Evolutionary conservation across 1,140 invertebrate species (phyloP).

Genomic region (Melitaea cinxia): DNA sequence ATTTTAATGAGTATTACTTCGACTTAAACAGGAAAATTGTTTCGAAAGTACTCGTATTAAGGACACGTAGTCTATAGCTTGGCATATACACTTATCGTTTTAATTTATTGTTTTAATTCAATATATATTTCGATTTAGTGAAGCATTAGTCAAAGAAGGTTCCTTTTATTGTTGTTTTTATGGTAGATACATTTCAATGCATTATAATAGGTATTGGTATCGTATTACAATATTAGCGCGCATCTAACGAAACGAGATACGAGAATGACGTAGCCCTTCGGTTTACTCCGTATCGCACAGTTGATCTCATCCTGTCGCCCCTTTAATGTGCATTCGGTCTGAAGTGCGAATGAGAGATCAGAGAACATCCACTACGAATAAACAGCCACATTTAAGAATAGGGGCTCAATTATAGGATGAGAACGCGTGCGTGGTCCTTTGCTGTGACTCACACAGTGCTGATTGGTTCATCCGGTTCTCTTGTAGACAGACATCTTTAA

Average conservation of each 20-base stretch:
- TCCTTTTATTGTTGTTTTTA: not conserved
- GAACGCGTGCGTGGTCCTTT: slow-evolving; percentile 42
- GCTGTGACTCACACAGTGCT: slow-evolving; percentile 62
- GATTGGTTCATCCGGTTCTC: slow-evolving; percentile 74
- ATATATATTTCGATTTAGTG: not conserved
- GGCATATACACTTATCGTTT: not conserved
- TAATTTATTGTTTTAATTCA: not conserved
- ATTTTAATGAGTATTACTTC: not conserved
- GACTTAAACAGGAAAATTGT: not conserved
- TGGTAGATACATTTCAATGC: not conserved
- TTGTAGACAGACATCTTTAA: slow-evolving; percentile 54
- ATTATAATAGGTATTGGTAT: slow-evolving; percentile 14
- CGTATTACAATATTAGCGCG: slow-evolving; percentile 43
- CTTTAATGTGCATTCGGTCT: slow-evolving; percentile 33
- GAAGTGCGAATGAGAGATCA: slow-evolving; percentile 53
- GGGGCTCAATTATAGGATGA: slow-evolving; percentile 53
- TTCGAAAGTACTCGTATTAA: not conserved
- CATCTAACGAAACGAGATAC: slow-evolving; percentile 45
- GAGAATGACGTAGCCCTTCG: slow-evolving; percentile 42
- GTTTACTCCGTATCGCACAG: slow-evolving; percentile 41
- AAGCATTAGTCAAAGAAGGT: not conserved
- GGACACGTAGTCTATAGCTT: not conserved
- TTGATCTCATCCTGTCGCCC: slow-evolving; percentile 44
- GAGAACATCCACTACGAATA: slow-evolving; percentile 41
- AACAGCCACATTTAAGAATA: slow-evolving; percentile 51